Evolutionary conservation across 2,113 vertebrate genomes (phyloP).

Genomic region (Pyxicephalus adspersus): DNA sequence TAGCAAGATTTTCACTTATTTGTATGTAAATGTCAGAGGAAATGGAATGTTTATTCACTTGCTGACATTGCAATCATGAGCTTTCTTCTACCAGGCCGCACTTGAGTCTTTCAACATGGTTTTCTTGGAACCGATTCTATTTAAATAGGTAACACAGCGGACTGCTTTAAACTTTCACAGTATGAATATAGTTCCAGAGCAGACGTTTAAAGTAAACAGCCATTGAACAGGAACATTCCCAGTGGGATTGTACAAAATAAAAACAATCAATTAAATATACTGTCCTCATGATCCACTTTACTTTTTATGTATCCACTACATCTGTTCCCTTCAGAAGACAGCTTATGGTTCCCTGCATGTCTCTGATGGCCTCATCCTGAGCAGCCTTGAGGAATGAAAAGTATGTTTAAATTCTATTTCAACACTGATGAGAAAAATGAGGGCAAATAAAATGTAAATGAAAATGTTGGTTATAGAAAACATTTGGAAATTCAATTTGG

Average conservation of each 20-base stretch:
- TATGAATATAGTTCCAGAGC: constrained; percentile 37
- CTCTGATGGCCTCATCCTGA: constrained; percentile 2
- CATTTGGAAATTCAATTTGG: too few relatives aligned
- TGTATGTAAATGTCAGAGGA: constrained; percentile 35
- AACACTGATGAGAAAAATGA: neutral
- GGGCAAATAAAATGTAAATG: neutral
- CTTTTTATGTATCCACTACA: constrained; percentile 31
- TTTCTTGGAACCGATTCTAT: constrained; percentile 41
- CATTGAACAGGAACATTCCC: constrained; percentile 39
- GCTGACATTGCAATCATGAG: constrained; percentile 22
- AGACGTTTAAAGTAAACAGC: constrained; percentile 38
- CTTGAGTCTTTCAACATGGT: constrained; percentile 42
- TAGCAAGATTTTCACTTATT: neutral
- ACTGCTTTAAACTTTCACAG: constrained; percentile 37
- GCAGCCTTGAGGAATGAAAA: constrained; percentile 7
- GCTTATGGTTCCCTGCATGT: constrained; percentile 12
- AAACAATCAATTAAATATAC: constrained; percentile 35
- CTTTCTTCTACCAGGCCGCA: constrained; percentile 10
- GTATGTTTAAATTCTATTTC: constrained; percentile 6
- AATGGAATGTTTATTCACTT: constrained; percentile 44
- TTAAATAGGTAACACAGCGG: constrained; percentile 51
- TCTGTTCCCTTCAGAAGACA: constrained; percentile 26
- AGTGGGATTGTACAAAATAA: constrained; percentile 35
- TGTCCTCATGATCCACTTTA: neutral
- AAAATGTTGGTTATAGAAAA: neutral